Evolutionary conservation across 2,797 vertebrate genomes (phyloP).

Genomic region (Coregonus suidteri): DNA sequence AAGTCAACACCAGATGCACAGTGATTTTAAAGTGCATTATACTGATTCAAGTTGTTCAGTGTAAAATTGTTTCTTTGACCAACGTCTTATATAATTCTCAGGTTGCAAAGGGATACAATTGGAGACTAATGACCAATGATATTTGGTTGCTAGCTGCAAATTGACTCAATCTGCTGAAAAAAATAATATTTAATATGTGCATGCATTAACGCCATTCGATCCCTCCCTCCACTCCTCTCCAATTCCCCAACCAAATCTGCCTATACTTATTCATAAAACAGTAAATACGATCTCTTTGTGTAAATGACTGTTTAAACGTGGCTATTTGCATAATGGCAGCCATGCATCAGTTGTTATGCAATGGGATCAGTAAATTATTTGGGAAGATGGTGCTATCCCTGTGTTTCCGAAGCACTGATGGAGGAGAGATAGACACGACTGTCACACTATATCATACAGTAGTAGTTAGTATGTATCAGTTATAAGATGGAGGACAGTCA

Average conservation of each 20-base stretch:
- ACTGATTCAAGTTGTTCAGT: slow-evolving; percentile 14
- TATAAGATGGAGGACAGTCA: slow-evolving; percentile 15
- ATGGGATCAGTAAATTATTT: slow-evolving; percentile 52
- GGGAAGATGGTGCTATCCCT: slow-evolving; percentile 53
- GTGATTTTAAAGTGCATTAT: slow-evolving; percentile 2
- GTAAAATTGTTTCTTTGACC: slow-evolving; percentile 26
- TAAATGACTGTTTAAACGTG: slow-evolving; percentile 51
- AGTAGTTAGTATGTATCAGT: slow-evolving; percentile 29
- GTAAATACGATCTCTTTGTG: slow-evolving; percentile 66
- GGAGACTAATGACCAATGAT: slow-evolving; percentile 53
- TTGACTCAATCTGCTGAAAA: slow-evolving; percentile 14
- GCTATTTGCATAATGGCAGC: slow-evolving; percentile 58
- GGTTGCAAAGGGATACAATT: slow-evolving; percentile 35
- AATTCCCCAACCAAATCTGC: slow-evolving; percentile 37
- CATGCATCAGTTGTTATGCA: slow-evolving; percentile 37
- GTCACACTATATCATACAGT: slow-evolving; percentile 40
- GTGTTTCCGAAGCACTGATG: slow-evolving; percentile 36
- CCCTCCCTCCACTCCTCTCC: slow-evolving; percentile 36
- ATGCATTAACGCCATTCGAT: slow-evolving; percentile 45
- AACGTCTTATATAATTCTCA: slow-evolving; percentile 29
- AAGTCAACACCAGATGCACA: too few species aligned
- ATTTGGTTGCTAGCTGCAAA: slow-evolving; percentile 39
- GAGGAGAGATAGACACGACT: slow-evolving; percentile 39
- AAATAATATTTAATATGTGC: slow-evolving; percentile 21
- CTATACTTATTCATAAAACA: slow-evolving; percentile 55